Evolutionary conservation across 30 jellyfish, hydroid and myxozoan species (phyloP).

Genomic region (Clytia hemisphaerica): DNA sequence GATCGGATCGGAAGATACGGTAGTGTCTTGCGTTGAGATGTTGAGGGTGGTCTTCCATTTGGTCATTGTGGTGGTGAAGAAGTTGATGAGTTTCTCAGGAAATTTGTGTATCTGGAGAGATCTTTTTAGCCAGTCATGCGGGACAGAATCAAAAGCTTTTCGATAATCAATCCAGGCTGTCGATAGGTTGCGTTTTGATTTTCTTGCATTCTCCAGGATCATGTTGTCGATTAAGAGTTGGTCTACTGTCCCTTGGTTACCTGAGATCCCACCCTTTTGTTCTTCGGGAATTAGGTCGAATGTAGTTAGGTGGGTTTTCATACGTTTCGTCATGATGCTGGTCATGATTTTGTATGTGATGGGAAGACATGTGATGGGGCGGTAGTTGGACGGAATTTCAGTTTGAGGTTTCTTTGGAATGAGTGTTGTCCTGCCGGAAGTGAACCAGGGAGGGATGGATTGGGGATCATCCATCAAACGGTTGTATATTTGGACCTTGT

Average conservation of each 20-base stretch:
- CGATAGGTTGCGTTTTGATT: not conserved
- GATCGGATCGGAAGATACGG: no score
- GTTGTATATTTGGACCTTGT: not conserved
- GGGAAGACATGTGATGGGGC: conserved; percentile 32
- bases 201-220: conserved; percentile 12
- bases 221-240: conserved; percentile 13
- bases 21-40: no score
- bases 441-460: conserved; percentile 30
- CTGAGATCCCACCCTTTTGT: conserved; percentile 5
- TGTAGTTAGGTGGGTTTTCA: not conserved
- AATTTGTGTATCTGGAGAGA: conserved; percentile 2
- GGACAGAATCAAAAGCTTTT: conserved; percentile 28
- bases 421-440: conserved; percentile 5
- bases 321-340: conserved; percentile 4
- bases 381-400: conserved; percentile 15
- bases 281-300: not conserved
- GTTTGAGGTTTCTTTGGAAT: conserved; percentile 10
- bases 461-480: no score
- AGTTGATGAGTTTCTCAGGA: conserved; percentile 17
- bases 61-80: not conserved
- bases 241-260: conserved; percentile 17
- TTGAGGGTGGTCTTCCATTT: no score
- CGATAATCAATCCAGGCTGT: conserved; percentile 25
- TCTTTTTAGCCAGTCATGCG: conserved; percentile 14
- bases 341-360: conserved; percentile 8